Percentiles rank a stretch among this genome's conserved stretches.
Conservation (phyloP, 2,888 invertebrate genomes). For the Gandaritis pyraliata region DNA sequence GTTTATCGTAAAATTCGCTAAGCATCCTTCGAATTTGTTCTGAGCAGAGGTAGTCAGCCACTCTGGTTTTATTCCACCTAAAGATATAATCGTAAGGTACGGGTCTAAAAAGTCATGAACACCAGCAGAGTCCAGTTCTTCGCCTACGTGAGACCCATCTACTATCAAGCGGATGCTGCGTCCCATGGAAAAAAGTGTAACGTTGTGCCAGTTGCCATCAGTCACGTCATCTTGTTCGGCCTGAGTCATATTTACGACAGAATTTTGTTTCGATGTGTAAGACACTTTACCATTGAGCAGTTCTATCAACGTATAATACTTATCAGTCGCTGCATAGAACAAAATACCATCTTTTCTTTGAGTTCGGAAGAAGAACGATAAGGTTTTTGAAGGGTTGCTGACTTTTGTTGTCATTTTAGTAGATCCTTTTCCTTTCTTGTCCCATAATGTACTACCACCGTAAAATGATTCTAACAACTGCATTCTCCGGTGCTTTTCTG, state of each 20-base stretch:
- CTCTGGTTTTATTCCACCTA: constrained; percentile 90
- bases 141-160: constrained; percentile 89
- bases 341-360: constrained; percentile 90
- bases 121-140: constrained; percentile 93
- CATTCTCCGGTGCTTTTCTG: constrained; percentile 94
- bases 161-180: constrained; percentile 89
- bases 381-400: constrained; percentile 86
- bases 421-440: constrained; percentile 63
- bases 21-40: constrained; percentile 93
- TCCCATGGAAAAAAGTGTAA: constrained; percentile 89
- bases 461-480: constrained; percentile 93
- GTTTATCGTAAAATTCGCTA: constrained; percentile 95
- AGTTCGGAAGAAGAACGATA: constrained; percentile 93
- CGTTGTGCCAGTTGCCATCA: constrained; percentile 95
- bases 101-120: constrained; percentile 97
- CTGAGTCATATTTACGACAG: constrained; percentile 93
- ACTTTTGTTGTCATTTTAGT: constrained; percentile 63
- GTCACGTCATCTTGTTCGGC: constrained; percentile 85
- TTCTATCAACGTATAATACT: constrained; percentile 93
- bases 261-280: constrained; percentile 91
- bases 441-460: constrained; percentile 89
- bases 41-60: constrained; percentile 82
- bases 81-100: constrained; percentile 90
- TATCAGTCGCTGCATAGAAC: constrained; percentile 94
- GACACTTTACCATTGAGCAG: constrained; percentile 89